phyloP scores from a whole-genome alignment of 2,888 invertebrate species.

The Eustalomyia histrio region DNA sequence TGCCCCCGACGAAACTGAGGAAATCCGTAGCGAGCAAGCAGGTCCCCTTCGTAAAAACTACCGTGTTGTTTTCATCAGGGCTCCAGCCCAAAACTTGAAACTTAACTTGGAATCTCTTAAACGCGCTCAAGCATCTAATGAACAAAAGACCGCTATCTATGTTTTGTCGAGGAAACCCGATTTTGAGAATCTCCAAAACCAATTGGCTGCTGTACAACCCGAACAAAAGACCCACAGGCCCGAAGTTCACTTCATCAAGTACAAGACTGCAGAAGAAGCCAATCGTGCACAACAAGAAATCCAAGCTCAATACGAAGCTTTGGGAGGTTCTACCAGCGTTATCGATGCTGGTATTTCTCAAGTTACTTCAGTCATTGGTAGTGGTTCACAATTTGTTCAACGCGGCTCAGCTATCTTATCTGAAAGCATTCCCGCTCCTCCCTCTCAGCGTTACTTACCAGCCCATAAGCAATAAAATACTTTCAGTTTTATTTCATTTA shows the following conservation, averaged over 20 bases:
- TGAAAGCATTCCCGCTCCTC: too few relatives aligned
- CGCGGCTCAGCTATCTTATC: too few relatives aligned
- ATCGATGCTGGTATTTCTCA: conserved; percentile 78
- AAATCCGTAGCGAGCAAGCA: conserved; percentile 66
- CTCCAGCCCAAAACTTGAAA: conserved; percentile 78
- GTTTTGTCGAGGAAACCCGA: conserved; percentile 78
- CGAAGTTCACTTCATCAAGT: conserved; percentile 79
- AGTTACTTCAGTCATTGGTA: conserved; percentile 71
- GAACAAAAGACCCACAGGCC: conserved; percentile 76
- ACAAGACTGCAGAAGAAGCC: conserved; percentile 78
- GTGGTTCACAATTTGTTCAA: too few relatives aligned
- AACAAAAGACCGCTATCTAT: conserved; percentile 79
- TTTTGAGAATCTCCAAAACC: conserved; percentile 80
- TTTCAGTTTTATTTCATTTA: too few relatives aligned
- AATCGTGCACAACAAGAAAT: conserved; percentile 77
- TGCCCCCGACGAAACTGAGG: conserved; percentile 76
- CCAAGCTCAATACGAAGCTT: conserved; percentile 77
- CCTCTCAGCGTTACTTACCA: too few relatives aligned
- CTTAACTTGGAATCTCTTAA: conserved; percentile 77
- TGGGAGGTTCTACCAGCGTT: conserved; percentile 77
- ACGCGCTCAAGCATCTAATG: conserved; percentile 73
- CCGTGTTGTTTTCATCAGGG: conserved; percentile 79
- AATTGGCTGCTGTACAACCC: conserved; percentile 82
- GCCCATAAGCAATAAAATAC: too few relatives aligned
- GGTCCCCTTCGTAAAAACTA: conserved; percentile 77